Evolutionary conservation across 35 echinoderm and acorn worm species (phyloP), one percentile per base, ranked within the genome.

Genomic region (Ptychodera flava): DNA sequence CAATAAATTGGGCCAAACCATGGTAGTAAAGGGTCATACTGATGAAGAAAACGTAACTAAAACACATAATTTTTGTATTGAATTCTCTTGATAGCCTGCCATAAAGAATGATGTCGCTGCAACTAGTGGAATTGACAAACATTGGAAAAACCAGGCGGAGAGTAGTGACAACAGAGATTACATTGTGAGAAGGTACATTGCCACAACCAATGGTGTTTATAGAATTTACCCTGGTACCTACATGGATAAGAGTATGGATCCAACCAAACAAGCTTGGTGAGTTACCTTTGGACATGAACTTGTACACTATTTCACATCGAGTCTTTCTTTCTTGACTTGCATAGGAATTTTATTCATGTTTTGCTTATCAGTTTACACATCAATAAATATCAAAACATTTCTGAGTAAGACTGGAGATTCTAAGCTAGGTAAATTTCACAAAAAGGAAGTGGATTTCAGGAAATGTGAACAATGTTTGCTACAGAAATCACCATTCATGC

Each of bases 31-130:
- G n/a, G n/a, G n/a, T n/a, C n/a, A n/a, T n/a, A n/a, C n/a, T n/a
- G n/a, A n/a, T n/a, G n/a, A n/a, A n/a, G n/a, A n/a, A n/a, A n/a
- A n/a, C n/a, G n/a, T n/a, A n/a, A n/a, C n/a, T n/a, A n/a, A n/a
- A n/a, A n/a, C n/a, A n/a, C n/a, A n/a, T n/a, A n/a, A n/a, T n/a
- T n/a, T n/a, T n/a, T n/a, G n/a, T n/a, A n/a, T n/a, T n/a, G n/a
- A n/a, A n/a, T n/a, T n/a, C n/a, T n/a, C n/a, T 64, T 64, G 6
- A 64, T 64, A 97, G 95, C 83, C 84, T n/a, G 86, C 78, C 0
- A 97, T 97, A 33, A 94, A 97, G 84, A 93, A 97, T 89, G 92
- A 97, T 83, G 95, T 97, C 16, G 87, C 92, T 81, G 95, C 90
- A 16, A 97, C 92, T 32, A 92, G 92, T 31, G 78, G 75, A 29